phyloP scores from a whole-genome alignment of 2,888 invertebrate species.

The Pterostichus madidus region DNA sequence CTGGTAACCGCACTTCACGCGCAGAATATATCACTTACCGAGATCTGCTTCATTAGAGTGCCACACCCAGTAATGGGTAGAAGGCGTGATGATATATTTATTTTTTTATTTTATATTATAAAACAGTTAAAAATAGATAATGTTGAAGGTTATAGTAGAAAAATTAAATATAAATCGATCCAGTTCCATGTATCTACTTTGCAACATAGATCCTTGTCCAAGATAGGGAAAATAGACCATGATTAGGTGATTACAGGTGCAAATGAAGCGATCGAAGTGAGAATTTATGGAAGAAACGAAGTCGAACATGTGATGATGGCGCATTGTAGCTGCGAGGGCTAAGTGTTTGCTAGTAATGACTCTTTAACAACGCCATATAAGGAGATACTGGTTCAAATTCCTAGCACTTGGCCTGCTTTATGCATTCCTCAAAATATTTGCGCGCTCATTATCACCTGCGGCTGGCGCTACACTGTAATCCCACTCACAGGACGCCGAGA shows the following conservation, averaged over 20 bases:
- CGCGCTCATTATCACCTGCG: slow-evolving; percentile 5
- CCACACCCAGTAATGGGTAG: too few relatives aligned
- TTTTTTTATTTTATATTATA: too few relatives aligned
- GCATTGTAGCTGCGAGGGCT: slow-evolving; percentile 18
- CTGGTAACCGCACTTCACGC: too few relatives aligned
- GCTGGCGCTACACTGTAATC: not conserved
- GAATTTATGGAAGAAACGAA: slow-evolving; percentile 19
- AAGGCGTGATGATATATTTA: too few relatives aligned
- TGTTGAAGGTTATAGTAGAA: too few relatives aligned
- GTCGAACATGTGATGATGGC: not conserved
- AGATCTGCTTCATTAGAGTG: too few relatives aligned
- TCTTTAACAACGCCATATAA: slow-evolving; percentile 1
- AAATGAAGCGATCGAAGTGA: slow-evolving; percentile 14
- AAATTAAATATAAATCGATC: too few relatives aligned
- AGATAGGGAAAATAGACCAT: not conserved
- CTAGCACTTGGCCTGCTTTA: not conserved
- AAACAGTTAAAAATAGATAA: too few relatives aligned
- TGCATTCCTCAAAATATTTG: not conserved
- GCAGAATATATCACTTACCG: too few relatives aligned
- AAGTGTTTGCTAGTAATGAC: not conserved
- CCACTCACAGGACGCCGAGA: not conserved
- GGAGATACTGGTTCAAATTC: slow-evolving; percentile 8
- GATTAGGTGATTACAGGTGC: slow-evolving; percentile 38
- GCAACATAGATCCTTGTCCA: not conserved
- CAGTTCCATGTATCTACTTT: too few relatives aligned